These are phyloP conservation scores for Idris sp. DNA, from an alignment of 1,140 invertebrate species.

Conservation along the genomic window DNA sequence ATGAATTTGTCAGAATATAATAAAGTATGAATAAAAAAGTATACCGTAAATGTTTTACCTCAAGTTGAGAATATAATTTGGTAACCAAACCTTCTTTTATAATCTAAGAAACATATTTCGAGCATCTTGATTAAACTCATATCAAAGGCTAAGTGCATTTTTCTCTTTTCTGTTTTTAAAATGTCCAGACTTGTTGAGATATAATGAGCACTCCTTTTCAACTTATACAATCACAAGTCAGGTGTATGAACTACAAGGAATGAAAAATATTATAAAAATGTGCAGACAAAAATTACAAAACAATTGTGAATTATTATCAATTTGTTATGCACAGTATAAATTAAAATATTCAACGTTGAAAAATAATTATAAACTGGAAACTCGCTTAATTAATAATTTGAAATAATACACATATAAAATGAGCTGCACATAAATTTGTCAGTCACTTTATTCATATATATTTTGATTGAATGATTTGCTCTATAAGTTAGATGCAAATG, in stretches of 20 bases:
- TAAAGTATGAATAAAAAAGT: slow-evolving; percentile 30
- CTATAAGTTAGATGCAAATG: no score
- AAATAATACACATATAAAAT: no score
- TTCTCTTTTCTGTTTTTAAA: slow-evolving; percentile 27
- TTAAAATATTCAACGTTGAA: no score
- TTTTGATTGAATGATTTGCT: no score
- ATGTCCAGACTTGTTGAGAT: slow-evolving; percentile 45
- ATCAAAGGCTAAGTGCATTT: slow-evolving; percentile 27
- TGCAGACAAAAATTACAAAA: no score
- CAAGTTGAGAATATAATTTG: slow-evolving; percentile 20
- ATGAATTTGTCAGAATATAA: slow-evolving; percentile 13
- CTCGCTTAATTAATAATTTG: no score
- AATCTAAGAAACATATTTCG: slow-evolving; percentile 33
- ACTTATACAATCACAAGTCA: slow-evolving; percentile 26
- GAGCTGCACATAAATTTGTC: no score
- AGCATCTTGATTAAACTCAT: slow-evolving; percentile 40
- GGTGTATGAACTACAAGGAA: slow-evolving; percentile 25
- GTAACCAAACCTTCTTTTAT: slow-evolving; percentile 12
- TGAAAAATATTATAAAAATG: no score
- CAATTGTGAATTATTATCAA: no score
- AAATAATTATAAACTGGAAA: no score
- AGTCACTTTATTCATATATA: no score
- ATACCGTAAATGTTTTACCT: background rate
- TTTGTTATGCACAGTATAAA: no score
- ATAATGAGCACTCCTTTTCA: slow-evolving; percentile 41